phyloP scores from a whole-genome alignment of 2,797 vertebrate genomes.

The Malurus splendens region DNA sequence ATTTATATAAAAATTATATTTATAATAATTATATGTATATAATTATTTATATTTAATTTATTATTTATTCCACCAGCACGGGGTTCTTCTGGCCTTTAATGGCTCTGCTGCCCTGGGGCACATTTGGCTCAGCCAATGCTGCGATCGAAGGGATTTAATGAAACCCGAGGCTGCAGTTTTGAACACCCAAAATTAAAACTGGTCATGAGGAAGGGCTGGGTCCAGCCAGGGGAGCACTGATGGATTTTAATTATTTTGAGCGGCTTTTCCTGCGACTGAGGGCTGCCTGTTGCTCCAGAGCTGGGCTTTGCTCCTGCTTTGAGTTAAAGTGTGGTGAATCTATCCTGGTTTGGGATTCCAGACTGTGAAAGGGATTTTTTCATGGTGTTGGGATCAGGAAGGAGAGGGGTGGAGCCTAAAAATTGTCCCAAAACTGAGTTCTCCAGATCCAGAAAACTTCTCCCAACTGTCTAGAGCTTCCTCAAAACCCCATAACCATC shows the following conservation, averaged over 20 bases:
- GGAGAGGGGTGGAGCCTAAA: neutral
- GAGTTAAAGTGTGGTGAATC: neutral
- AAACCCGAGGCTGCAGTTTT: neutral
- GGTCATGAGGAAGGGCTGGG: too few relatives aligned
- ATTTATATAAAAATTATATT: too few relatives aligned
- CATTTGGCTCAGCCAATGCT: neutral
- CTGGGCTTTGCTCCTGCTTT: accelerated
- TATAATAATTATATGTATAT: too few relatives aligned
- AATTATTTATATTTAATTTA: too few relatives aligned
- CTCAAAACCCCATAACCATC: neutral
- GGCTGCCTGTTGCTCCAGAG: neutral
- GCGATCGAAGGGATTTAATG: neutral
- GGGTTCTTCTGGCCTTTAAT: neutral
- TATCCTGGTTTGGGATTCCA: neutral
- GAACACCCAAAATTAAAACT: too few relatives aligned
- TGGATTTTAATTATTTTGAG: neutral
- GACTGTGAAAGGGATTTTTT: accelerated
- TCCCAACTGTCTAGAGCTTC: neutral
- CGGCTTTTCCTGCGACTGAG: neutral
- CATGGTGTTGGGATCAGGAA: neutral
- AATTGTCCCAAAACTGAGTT: neutral
- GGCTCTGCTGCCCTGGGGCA: neutral
- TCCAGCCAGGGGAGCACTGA: neutral
- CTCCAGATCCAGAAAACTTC: neutral
- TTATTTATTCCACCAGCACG: neutral